Evolutionary conservation across 2,113 vertebrate species (phyloP).

Genomic region (Nothocercus julius): DNA sequence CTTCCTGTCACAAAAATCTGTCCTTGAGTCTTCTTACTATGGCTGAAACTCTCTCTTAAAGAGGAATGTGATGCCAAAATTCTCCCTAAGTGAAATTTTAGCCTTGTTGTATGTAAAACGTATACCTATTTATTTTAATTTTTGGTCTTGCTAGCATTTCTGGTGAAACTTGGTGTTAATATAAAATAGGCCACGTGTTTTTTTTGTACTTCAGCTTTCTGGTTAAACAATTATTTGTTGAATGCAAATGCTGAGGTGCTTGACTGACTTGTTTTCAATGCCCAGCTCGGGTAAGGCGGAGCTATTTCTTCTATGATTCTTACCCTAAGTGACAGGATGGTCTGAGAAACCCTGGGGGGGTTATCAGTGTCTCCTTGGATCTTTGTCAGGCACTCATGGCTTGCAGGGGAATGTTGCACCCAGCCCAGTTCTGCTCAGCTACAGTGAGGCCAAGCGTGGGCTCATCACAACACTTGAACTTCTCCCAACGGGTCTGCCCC

Average conservation of each 20-base stretch:
- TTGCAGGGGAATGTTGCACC: background rate
- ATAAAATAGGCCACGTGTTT: background rate
- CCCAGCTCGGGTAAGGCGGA: background rate
- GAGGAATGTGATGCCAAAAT: background rate
- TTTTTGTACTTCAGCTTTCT: background rate
- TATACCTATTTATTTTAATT: background rate
- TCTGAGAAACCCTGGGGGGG: conserved; percentile 37
- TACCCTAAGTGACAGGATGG: conserved; percentile 27
- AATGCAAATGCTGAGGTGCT: background rate
- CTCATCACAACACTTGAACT: background rate
- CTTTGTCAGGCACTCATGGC: background rate
- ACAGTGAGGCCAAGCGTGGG: background rate
- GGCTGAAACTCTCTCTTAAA: background rate
- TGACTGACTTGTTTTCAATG: background rate
- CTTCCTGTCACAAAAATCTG: background rate
- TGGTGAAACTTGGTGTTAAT: background rate
- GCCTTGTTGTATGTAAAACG: background rate
- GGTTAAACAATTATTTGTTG: background rate
- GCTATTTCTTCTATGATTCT: conserved; percentile 34
- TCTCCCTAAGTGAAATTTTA: background rate
- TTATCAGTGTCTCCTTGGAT: conserved; percentile 9
- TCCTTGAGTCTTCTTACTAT: background rate
- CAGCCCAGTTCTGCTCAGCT: background rate
- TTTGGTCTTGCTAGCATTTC: background rate
- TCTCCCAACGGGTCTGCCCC: background rate